Base-by-base conservation (phyloP, 2,113 vertebrate species). In the Hippocampus barbouri region DNA sequence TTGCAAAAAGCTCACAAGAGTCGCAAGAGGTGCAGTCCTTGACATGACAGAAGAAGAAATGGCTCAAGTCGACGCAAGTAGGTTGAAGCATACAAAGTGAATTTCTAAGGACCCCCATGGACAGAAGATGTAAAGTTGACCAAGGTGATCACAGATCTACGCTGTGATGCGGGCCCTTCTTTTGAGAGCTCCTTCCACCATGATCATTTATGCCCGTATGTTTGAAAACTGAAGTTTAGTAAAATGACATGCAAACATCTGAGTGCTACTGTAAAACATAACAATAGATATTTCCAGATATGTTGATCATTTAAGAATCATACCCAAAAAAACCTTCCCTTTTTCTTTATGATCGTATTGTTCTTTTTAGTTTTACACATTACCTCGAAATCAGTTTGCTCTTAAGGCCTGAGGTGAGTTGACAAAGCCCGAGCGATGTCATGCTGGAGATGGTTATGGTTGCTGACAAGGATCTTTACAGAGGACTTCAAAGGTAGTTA, bases 401-500 rank as follows among this genome's bases (percentile, higher is more conserved):
- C 77, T 63, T 64, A 72, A 81, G 79, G 81, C 85, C 83, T 86
- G 83, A 77, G 80, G 87, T 89, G 85, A 84, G 81, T 67, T n/a
- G 34, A 1, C 72, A 66, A 66, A 79, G 80, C 89, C 88, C 40
- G 30, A 86, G 86, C 88, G 85, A 88, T 88, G 86, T 84, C 83
- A 83, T 83, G 86, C 81, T 85, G 65, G 70, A 79, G 79, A 89
- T 83, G 79, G 84, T 89, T 85, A 90, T 89, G 78, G 78, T 73
- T 83, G 79, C 83, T 84, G 89, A 88, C 87, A 88, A 47, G 79
- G 76, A 70, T 73, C 75, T 75, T 80, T 75, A 82, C 79, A 79
- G 77, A 73, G 71, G 69, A 73, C 69, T 88, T 91, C 88, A 85
- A 82, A 88, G 83, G 81, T 86, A 82, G 83, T 87, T 86, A 84